Evolutionary conservation across 1,140 invertebrate species (phyloP).

Genomic region (Drosophila dunni): DNA sequence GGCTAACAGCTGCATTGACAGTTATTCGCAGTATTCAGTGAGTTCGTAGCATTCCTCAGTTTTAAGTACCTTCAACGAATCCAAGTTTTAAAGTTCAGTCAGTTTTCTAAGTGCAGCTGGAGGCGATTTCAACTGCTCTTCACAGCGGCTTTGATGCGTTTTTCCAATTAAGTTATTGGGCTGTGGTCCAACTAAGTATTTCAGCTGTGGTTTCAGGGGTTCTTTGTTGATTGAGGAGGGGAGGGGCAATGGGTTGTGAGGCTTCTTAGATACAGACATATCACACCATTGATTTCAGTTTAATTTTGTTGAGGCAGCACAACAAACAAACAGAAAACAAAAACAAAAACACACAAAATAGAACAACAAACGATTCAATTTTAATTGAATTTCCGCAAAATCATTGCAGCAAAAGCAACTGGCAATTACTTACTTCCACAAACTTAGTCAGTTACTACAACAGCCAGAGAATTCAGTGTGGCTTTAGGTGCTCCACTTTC

Average conservation of each 20-base stretch:
- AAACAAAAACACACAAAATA: slow-evolving; percentile 13
- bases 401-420: slow-evolving; percentile 35
- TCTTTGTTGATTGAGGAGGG: not conserved
- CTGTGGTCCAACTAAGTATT: slow-evolving; percentile 41
- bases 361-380: slow-evolving; percentile 40
- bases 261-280: slow-evolving; percentile 32
- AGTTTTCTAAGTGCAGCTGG: slow-evolving; percentile 28
- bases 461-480: slow-evolving; percentile 8
- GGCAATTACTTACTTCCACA: slow-evolving; percentile 27
- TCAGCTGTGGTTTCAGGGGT: slow-evolving; percentile 32
- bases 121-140: slow-evolving; percentile 18
- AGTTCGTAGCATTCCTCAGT: slow-evolving; percentile 13
- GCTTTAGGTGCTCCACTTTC: not conserved
- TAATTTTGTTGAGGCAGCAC: slow-evolving; percentile 17
- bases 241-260: not conserved
- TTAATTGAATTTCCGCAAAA: slow-evolving; percentile 64
- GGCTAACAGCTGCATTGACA: slow-evolving; percentile 35
- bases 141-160: slow-evolving; percentile 51
- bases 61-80: slow-evolving; percentile 19
- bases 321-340: slow-evolving; percentile 9
- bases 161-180: slow-evolving; percentile 61
- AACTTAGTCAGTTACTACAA: slow-evolving; percentile 9
- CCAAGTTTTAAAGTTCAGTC: slow-evolving; percentile 34
- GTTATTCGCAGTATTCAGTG: slow-evolving; percentile 6
- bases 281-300: slow-evolving; percentile 42